These are phyloP conservation scores for Leptopilina syphax DNA, from an alignment of 2,888 invertebrate species.

Conservation along the genomic window DNA sequence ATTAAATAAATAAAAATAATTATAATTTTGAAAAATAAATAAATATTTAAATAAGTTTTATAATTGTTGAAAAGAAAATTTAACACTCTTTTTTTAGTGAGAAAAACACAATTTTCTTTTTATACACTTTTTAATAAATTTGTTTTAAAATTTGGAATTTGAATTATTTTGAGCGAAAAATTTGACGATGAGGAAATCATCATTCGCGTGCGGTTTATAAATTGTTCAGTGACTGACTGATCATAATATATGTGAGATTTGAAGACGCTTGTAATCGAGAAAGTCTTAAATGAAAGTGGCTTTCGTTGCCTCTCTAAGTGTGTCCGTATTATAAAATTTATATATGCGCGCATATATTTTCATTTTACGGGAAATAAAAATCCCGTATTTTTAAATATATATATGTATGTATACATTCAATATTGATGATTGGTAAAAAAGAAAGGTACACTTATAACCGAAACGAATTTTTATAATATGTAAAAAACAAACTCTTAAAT, in stretches of 20 bases:
- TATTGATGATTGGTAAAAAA: too few species aligned
- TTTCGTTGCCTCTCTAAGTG: conserved; percentile 57
- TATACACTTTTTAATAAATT: neutral
- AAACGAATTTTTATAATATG: too few species aligned
- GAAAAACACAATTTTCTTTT: neutral
- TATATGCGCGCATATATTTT: neutral
- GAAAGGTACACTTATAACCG: too few species aligned
- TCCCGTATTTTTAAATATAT: neutral
- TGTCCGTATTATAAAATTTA: neutral
- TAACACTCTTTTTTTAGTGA: neutral
- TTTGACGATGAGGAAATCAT: conserved; percentile 42
- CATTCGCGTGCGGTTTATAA: conserved; percentile 41
- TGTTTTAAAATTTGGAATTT: neutral
- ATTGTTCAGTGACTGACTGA: conserved; percentile 15
- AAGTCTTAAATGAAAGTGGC: conserved; percentile 64
- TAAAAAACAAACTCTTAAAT: too few species aligned
- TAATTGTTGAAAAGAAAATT: too few species aligned
- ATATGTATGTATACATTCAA: too few species aligned
- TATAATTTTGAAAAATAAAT: too few species aligned
- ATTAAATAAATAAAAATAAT: too few species aligned
- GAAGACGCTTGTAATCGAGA: conserved; percentile 56
- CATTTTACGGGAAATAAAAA: conserved; percentile 5
- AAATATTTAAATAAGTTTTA: too few species aligned
- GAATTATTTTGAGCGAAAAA: conserved; percentile 20
- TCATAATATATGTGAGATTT: conserved; percentile 1